These are phyloP conservation scores for Nyctalus aviator DNA, from an alignment of 2,797 vertebrate species.

Conservation along the genomic window DNA sequence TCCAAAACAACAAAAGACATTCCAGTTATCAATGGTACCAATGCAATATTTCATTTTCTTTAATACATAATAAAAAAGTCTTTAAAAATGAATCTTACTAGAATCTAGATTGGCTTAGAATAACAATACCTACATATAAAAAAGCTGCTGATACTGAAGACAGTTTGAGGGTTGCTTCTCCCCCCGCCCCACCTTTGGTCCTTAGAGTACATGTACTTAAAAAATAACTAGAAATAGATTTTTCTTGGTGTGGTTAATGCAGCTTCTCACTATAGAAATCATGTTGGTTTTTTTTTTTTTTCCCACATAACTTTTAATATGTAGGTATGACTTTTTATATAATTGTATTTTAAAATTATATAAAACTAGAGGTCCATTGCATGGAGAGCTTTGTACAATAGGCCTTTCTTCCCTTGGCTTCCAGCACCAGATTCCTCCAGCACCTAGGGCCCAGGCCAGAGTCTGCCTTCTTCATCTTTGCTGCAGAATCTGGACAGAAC, in stretches of 20 bases:
- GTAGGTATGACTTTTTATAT: neutral
- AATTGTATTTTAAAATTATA: neutral
- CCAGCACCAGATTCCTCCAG: no score
- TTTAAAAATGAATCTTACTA: no score
- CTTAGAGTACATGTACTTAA: neutral
- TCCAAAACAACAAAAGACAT: neutral
- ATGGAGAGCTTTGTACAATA: no score
- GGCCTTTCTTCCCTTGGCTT: no score
- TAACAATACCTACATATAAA: neutral
- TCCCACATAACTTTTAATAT: neutral
- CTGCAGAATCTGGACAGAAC: no score
- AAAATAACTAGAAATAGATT: neutral
- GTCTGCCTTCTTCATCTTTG: no score
- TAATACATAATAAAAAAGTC: neutral
- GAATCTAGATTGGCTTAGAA: neutral
- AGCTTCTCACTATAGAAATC: neutral
- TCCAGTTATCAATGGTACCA: neutral
- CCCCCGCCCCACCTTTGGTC: neutral
- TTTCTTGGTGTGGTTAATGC: neutral
- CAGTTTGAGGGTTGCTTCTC: neutral
- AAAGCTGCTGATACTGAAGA: neutral
- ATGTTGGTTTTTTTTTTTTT: neutral
- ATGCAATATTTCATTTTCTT: neutral
- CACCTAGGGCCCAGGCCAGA: no score
- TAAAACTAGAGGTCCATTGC: neutral